These are phyloP conservation scores for Scophthalmus maximus DNA, from an alignment of 2,113 vertebrate species.

Conservation along the genomic window DNA sequence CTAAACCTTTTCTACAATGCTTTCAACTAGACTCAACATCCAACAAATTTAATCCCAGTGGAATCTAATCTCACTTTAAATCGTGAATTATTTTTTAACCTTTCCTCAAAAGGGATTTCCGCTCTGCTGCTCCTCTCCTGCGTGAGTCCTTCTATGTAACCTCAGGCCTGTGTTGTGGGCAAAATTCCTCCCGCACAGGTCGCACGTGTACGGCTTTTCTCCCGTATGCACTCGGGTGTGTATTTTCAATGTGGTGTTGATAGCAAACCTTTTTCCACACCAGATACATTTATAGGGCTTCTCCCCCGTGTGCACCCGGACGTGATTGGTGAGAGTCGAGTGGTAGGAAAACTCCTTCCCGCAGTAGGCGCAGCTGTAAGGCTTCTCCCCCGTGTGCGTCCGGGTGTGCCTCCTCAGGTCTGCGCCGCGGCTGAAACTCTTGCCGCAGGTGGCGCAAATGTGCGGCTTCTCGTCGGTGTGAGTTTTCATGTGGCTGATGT, in stretches of 20 bases:
- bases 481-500: conserved; percentile 1
- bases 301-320: conserved; percentile 30
- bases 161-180: conserved; percentile 23
- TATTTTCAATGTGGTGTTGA: conserved; percentile 16
- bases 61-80: background rate
- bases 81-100: background rate
- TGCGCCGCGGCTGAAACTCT: background rate
- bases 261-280: conserved; percentile 35
- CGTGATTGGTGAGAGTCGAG: conserved; percentile 10
- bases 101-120: background rate
- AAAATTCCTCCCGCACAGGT: conserved; percentile 18
- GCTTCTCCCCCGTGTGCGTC: conserved; percentile 39
- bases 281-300: conserved; percentile 24
- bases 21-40: background rate
- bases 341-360: conserved; percentile 6
- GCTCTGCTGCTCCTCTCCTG: conserved; percentile 1
- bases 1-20: background rate
- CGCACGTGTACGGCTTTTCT: conserved; percentile 37
- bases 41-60: no score
- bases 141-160: conserved; percentile 14
- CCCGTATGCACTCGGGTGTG: conserved; percentile 42
- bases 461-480: background rate
- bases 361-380: conserved; percentile 16
- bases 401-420: conserved; percentile 27
- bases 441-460: conserved; percentile 7